phyloP scores from a whole-genome alignment of 2,113 vertebrate species.

The Pimephales promelas region DNA sequence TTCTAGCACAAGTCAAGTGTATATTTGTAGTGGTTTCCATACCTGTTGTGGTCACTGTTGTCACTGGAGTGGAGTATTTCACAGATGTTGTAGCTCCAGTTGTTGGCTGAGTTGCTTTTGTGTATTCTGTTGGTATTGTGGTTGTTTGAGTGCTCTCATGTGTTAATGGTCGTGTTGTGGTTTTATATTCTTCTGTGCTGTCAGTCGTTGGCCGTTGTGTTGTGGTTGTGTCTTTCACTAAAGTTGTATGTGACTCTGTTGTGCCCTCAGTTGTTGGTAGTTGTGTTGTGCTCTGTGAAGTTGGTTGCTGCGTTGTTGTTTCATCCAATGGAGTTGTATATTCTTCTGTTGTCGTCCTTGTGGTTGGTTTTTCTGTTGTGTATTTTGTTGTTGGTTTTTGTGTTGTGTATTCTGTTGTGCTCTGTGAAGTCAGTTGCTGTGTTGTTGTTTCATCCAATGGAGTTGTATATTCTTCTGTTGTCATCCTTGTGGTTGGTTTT shows the following conservation, averaged over 20 bases:
- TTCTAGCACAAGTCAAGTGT: background rate
- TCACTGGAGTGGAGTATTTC: constrained; percentile 2
- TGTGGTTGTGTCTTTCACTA: background rate
- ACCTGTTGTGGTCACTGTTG: constrained; percentile 30
- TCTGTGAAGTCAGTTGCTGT: background rate
- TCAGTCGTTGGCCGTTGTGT: background rate
- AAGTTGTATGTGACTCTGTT: background rate
- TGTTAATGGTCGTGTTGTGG: background rate
- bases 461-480: background rate
- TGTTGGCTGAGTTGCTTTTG: constrained; percentile 25
- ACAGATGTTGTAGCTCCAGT: constrained; percentile 15
- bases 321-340: background rate
- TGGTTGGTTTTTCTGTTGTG: background rate
- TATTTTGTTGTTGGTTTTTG: background rate
- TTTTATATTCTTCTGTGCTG: background rate
- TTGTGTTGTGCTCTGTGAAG: background rate
- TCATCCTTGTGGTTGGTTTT: background rate
- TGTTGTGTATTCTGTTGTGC: background rate
- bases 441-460: background rate
- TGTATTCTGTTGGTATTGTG: background rate
- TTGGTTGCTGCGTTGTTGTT: background rate
- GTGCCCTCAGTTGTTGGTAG: constrained; percentile 10
- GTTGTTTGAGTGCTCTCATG: background rate
- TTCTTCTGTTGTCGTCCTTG: background rate
- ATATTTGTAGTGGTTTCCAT: background rate